Evolutionary conservation across 2,797 vertebrate genomes (phyloP), one percentile per base, ranked within the genome.

Genomic region (Glyptemys insculpta): DNA sequence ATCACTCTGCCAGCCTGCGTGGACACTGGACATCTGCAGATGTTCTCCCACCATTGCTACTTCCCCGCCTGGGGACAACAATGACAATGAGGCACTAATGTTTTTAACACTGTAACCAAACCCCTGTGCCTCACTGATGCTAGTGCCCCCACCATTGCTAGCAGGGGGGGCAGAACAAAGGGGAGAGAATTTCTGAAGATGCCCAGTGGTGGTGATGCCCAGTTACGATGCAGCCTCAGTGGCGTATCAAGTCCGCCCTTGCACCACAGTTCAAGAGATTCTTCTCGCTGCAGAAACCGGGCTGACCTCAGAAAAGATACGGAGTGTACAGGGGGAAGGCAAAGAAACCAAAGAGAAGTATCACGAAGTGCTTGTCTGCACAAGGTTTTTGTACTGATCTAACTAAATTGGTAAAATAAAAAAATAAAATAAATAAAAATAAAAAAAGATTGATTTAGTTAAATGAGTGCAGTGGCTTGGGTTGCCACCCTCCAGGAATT

Each of bases 61-160:
- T 49, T 78, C 74, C 4, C 10, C 56, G 0, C 0, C 19, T 0
- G 31, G 92, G 59, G 59, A 23, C 6, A 5, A 84, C 0, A 72
- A 12, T 1, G 8, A 85, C 3, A 23, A 21, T 4, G 0, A 29
- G 74, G 41, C 74, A 12, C 41, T 27, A 56, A 2, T 95, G 57
- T 91, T 96, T 93, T 79, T 83, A 52, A 89, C 68, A 0, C 52
- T 88, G 96, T 83, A 96, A 62, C 88, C 76, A 18, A 53, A 91
- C 96, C 97, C 92, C 96, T 95, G 96, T 93, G 31, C 86, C 25
- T 18, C 54, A 2, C 79, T 90, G 91, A 83, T 95, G 83, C 81
- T 79, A 47, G 0, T 0, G 2, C 59, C 29, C 56, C 29, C 1
- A 89, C 83, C 29, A 85, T 59, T 83, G 96, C 94, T 15, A 68